A percentile compares a stretch with the other conserved stretches of the same genome.
phyloP scores from a whole-genome alignment of 2,888 invertebrate genomes.

The Tetragonisca angustula region DNA sequence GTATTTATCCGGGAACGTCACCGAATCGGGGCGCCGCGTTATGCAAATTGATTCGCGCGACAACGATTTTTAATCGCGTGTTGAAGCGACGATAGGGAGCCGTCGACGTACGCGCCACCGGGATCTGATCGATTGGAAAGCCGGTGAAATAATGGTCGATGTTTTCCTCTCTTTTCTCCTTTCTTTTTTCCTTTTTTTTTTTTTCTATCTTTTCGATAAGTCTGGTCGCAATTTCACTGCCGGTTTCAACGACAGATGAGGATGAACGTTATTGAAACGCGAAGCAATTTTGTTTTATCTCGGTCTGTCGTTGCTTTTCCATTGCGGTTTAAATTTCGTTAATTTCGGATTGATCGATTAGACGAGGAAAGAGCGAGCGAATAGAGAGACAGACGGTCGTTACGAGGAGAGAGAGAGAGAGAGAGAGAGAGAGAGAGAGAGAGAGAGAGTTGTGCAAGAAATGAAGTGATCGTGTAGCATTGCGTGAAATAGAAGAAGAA shows the following conservation, averaged over 20 bases:
- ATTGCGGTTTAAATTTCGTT: not conserved
- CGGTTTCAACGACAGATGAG: not conserved
- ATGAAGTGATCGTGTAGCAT: not conserved
- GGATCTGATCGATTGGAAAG: slow-evolving; percentile 45
- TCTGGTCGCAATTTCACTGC: slow-evolving; percentile 23
- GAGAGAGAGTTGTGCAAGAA: not conserved
- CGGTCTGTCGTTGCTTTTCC: not conserved
- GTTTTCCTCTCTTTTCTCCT: slow-evolving; percentile 6
- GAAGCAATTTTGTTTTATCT: not conserved
- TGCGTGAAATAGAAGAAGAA: not conserved
- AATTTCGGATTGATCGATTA: not conserved
- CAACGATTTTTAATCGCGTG: slow-evolving; percentile 64
- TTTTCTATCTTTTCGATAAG: not conserved
- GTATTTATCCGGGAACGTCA: slow-evolving; percentile 64
- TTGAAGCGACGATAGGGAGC: slow-evolving; percentile 48
- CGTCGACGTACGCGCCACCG: slow-evolving; percentile 23
- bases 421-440: not conserved
- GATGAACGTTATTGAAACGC: not conserved
- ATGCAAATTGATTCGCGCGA: slow-evolving; percentile 58
- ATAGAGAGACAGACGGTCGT: not conserved
- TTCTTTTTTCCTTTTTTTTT: not conserved
- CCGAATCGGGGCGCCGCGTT: slow-evolving; percentile 30
- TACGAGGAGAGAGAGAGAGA: not conserved
- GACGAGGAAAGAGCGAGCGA: not conserved
- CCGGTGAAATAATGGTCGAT: slow-evolving; percentile 29